A percentile compares a stretch with the other conserved stretches of the same genome.
Conservation (phyloP, 1,140 invertebrate species). For the Anagrus nilaparvatae region DNA sequence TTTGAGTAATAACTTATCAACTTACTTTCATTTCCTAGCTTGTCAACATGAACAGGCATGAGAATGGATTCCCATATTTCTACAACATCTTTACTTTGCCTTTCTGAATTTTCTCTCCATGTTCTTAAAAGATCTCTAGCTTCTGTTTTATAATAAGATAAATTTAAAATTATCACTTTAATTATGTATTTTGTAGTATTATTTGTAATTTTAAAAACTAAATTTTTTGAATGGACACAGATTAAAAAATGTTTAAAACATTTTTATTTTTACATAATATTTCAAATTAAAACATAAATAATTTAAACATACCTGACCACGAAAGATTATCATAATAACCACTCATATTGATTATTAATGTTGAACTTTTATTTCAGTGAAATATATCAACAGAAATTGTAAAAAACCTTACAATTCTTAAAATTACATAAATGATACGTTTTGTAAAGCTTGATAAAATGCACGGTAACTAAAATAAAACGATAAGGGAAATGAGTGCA, state of each 20-base stretch:
- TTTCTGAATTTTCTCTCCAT: constrained; percentile 87
- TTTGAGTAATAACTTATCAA: constrained; percentile 11
- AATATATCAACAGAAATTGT: no score
- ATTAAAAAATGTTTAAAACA: constrained; percentile 3
- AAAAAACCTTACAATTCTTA: no score
- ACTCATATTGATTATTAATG: constrained; percentile 31
- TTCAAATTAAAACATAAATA: constrained; percentile 4
- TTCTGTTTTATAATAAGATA: constrained; percentile 57
- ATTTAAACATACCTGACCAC: constrained; percentile 37
- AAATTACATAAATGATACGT: no score
- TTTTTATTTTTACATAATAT: constrained; percentile 7
- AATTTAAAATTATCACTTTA: constrained; percentile 13
- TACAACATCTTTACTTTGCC: constrained; percentile 81
- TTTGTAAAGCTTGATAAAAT: no score
- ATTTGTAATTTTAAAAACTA: constrained; percentile 1
- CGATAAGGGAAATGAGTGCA: no score
- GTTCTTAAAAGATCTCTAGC: constrained; percentile 69
- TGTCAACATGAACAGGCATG: constrained; percentile 59
- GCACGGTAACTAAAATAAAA: no score
- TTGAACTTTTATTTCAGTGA: no score
- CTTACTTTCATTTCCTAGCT: constrained; percentile 88
- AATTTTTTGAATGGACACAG: background rate
- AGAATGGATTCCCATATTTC: constrained; percentile 75
- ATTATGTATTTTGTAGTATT: background rate
- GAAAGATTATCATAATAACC: constrained; percentile 40